phyloP scores from a whole-genome alignment of 2,888 invertebrate species.

The Arrhopalites spinosus region DNA sequence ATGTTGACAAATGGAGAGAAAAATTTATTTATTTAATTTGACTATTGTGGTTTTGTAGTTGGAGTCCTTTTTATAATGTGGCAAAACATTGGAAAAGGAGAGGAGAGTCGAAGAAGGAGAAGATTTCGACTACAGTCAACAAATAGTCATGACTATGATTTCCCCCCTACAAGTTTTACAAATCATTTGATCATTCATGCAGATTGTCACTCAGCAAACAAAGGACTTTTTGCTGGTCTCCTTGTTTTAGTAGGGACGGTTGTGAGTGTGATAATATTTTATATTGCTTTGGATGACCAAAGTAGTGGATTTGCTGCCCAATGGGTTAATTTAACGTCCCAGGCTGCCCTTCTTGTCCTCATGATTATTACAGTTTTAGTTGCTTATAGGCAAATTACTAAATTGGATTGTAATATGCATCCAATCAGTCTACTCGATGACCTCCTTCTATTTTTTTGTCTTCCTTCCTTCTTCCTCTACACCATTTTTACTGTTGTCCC shows the following conservation, averaged over 20 bases:
- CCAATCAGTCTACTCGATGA: conserved; percentile 72
- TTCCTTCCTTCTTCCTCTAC: conserved; percentile 75
- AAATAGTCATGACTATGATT: conserved; percentile 60
- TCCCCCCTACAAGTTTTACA: conserved; percentile 53
- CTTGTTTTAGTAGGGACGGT: conserved; percentile 66
- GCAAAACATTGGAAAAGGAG: conserved; percentile 69
- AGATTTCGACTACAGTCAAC: conserved; percentile 58
- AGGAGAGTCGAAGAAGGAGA: conserved; percentile 57
- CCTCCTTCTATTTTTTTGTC: conserved; percentile 71
- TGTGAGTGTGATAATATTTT: conserved; percentile 68
- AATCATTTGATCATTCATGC: conserved; percentile 67
- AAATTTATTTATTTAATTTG: too few relatives aligned
- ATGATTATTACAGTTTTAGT: conserved; percentile 67
- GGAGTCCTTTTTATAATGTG: conserved; percentile 76
- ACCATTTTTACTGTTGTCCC: conserved; percentile 72
- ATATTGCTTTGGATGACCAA: conserved; percentile 64
- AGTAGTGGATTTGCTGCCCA: conserved; percentile 55
- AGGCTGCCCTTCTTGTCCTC: conserved; percentile 62
- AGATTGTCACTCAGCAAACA: conserved; percentile 78
- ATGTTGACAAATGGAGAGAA: conserved; percentile 1
- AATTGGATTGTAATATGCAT: conserved; percentile 70
- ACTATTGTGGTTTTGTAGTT: conserved; percentile 62
- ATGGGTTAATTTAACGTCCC: conserved; percentile 55
- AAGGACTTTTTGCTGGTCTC: conserved; percentile 74
- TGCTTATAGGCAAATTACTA: conserved; percentile 69